These are phyloP conservation scores for Athene noctua DNA, from an alignment of 2,113 vertebrate species.

Conservation along the genomic window DNA sequence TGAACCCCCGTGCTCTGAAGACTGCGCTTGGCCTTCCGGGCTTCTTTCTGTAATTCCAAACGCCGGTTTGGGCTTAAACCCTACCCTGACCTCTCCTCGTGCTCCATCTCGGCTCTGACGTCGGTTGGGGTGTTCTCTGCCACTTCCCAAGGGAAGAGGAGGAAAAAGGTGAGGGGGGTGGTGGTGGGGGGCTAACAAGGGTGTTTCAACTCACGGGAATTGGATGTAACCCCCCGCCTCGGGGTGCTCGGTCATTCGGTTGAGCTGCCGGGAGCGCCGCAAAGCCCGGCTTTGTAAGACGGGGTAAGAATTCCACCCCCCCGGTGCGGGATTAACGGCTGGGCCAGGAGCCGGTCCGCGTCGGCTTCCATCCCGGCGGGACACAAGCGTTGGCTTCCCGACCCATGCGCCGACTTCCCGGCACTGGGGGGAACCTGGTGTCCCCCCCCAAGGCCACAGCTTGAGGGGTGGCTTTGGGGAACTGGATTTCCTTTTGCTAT, in stretches of 20 bases:
- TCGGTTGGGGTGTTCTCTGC: neutral
- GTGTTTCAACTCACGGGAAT: neutral
- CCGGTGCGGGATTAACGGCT: neutral
- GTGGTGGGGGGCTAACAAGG: neutral
- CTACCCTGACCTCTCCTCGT: neutral
- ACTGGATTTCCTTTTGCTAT: neutral
- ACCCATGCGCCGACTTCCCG: neutral
- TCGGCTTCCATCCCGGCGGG: neutral
- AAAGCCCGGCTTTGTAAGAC: neutral
- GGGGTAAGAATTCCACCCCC: neutral
- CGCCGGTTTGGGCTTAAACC: neutral
- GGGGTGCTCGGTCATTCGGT: neutral
- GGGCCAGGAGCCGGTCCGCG: neutral
- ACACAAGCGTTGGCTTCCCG: neutral
- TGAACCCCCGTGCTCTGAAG: neutral
- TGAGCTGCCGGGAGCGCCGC: neutral
- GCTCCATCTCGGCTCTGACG: neutral
- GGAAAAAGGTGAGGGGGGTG: neutral
- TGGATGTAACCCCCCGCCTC: neutral
- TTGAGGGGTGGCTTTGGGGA: neutral
- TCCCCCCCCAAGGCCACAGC: neutral
- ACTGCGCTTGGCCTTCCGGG: neutral
- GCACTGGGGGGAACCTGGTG: no score
- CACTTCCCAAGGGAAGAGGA: neutral
- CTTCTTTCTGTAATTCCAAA: neutral